A percentile compares a stretch with the other conserved stretches of the same genome.
Evolutionary conservation across 1,140 invertebrate species (phyloP).

Genomic region (Drosophila virilis): DNA sequence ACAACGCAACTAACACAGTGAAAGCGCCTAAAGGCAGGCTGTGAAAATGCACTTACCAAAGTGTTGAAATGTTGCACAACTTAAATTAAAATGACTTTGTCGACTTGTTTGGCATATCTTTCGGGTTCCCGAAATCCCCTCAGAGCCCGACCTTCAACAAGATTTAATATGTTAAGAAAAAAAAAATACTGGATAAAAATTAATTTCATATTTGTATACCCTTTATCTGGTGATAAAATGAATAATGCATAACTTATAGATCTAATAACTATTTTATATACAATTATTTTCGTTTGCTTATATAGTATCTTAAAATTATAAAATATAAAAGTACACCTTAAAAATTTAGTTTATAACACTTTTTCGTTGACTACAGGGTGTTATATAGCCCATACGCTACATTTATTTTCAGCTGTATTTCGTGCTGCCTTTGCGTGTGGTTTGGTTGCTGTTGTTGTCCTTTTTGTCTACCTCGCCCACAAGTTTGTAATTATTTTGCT

Average conservation of each 20-base stretch:
- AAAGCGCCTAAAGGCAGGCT: conserved; percentile 46
- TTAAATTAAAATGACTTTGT: conserved; percentile 81
- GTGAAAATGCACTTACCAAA: conserved; percentile 64
- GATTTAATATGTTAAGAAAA: conserved; percentile 13
- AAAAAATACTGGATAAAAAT: no score
- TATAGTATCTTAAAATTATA: no score
- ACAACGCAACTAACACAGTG: conserved; percentile 17
- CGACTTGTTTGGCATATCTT: conserved; percentile 51
- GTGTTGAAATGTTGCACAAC: conserved; percentile 78
- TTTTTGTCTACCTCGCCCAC: conserved; percentile 40
- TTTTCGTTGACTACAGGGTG: conserved; percentile 3
- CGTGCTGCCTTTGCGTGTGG: conserved; percentile 11
- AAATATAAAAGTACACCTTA: no score
- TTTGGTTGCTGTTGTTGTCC: conserved; percentile 33
- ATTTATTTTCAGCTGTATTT: conserved; percentile 52
- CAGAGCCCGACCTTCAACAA: conserved; percentile 2
- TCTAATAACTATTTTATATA: no score
- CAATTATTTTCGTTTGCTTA: no score
- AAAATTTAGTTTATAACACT: background rate
- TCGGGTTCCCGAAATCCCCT: conserved; percentile 3
- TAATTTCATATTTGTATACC: background rate
- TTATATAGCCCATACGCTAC: background rate
- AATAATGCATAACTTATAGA: background rate
- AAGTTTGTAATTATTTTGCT: conserved; percentile 81
- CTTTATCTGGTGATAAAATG: background rate